Conservation (phyloP, 2,888 invertebrate genomes). For the Ormyrus labotus region DNA sequence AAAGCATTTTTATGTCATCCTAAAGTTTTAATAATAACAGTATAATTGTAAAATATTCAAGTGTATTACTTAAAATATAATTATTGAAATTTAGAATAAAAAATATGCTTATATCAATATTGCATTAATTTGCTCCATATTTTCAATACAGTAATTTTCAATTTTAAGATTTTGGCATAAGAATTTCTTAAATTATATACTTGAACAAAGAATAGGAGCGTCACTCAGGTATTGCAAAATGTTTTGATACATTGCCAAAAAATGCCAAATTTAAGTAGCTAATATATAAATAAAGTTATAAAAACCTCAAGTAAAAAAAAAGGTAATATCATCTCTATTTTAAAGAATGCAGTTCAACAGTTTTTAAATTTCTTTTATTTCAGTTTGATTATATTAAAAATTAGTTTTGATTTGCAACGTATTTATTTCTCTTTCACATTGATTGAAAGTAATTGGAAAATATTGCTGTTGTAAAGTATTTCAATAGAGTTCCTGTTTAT, state of each 20-base stretch:
- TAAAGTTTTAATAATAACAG: background rate
- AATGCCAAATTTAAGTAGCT: slow-evolving; percentile 4
- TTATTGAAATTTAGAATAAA: slow-evolving; percentile 10
- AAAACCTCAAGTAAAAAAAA: background rate
- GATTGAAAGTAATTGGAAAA: too few species aligned
- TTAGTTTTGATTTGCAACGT: too few species aligned
- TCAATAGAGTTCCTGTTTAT: too few species aligned
- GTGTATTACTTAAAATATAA: background rate
- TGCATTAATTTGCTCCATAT: slow-evolving; percentile 39
- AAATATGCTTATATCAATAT: slow-evolving; percentile 13
- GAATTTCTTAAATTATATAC: slow-evolving; percentile 19
- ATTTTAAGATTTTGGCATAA: slow-evolving; percentile 27
- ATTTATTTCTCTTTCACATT: too few species aligned
- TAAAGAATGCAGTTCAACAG: too few species aligned
- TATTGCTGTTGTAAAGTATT: too few species aligned
- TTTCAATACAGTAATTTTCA: background rate
- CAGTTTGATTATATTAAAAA: too few species aligned
- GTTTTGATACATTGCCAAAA: slow-evolving; percentile 39
- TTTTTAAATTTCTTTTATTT: too few species aligned
- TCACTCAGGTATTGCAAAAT: slow-evolving; percentile 28
- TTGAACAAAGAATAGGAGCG: background rate
- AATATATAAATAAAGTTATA: background rate
- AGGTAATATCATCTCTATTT: too few species aligned
- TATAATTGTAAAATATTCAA: background rate
- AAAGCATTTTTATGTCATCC: background rate